phyloP scores from a whole-genome alignment of 2,888 invertebrate genomes.

The Neocrepidodera transversa region DNA sequence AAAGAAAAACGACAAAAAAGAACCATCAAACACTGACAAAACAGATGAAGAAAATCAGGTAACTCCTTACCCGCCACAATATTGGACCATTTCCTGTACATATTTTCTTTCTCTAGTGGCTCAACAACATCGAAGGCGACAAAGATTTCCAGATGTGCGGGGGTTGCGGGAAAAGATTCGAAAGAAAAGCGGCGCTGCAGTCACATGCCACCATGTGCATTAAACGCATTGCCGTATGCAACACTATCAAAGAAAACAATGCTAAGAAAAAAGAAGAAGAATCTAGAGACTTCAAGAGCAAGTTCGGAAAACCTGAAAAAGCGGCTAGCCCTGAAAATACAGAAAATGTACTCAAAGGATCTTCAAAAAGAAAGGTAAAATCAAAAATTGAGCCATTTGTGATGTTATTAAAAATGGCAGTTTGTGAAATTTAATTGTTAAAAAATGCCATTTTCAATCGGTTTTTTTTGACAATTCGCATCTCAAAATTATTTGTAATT shows the following conservation, averaged over 20 bases:
- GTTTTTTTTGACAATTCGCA: no score
- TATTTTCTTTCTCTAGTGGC: constrained; percentile 66
- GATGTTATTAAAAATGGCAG: no score
- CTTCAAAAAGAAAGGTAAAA: constrained; percentile 44
- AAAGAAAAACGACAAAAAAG: constrained; percentile 61
- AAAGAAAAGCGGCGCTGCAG: constrained; percentile 74
- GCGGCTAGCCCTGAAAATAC: constrained; percentile 12
- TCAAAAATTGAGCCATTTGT: no score
- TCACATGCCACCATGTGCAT: constrained; percentile 75
- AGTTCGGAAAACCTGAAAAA: constrained; percentile 24
- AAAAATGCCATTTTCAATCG: no score
- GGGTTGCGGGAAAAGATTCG: constrained; percentile 75
- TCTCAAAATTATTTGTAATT: no score
- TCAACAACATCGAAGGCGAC: constrained; percentile 71
- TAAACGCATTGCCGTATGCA: constrained; percentile 63
- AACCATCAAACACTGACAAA: constrained; percentile 59
- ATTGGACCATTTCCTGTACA: no score
- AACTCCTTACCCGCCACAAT: no score
- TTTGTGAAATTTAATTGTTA: no score
- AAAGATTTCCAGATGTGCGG: constrained; percentile 69
- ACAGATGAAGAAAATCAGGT: constrained; percentile 68
- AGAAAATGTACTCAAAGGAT: constrained; percentile 36
- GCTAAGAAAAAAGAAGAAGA: constrained; percentile 43
- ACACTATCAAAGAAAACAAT: constrained; percentile 52
- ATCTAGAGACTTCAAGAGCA: constrained; percentile 33